phyloP scores from a whole-genome alignment of 2,113 vertebrate species.

The Eurypyga helias region DNA sequence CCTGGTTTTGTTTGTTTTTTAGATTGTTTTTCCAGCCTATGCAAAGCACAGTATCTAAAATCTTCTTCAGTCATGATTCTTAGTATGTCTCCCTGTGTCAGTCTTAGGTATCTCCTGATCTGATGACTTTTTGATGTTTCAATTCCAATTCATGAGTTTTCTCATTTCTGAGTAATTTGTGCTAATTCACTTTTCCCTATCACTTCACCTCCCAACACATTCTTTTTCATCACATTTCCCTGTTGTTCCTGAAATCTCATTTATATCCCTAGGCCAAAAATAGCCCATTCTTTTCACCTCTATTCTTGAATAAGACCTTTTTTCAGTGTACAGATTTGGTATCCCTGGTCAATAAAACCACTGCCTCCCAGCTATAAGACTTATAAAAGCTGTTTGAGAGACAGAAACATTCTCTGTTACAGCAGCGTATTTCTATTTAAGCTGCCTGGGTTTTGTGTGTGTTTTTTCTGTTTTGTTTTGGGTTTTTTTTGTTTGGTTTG shows the following conservation, averaged over 20 bases:
- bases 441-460: not conserved
- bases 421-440: not conserved
- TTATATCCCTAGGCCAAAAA: not conserved
- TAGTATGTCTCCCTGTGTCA: not conserved
- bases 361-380: not conserved
- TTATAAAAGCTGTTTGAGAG: not conserved
- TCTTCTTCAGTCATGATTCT: not conserved
- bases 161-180: not conserved
- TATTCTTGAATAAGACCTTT: not conserved
- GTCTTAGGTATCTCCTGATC: not conserved
- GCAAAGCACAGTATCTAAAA: not conserved
- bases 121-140: not conserved
- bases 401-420: not conserved
- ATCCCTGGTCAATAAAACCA: not conserved
- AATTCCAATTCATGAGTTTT: not conserved
- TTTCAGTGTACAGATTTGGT: not conserved
- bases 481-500: not conserved
- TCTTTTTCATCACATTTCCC: not conserved
- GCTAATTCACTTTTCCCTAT: not conserved
- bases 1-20: not conserved
- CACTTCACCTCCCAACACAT: not conserved
- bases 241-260: not conserved
- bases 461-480: rapidly evolving
- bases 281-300: not conserved
- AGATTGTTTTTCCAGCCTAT: not conserved